Percentiles rank a stretch among this genome's conserved stretches.
These are phyloP conservation scores for Petrocephalus zakoni DNA, from an alignment of 2,113 vertebrate species.

Conservation along the genomic window DNA sequence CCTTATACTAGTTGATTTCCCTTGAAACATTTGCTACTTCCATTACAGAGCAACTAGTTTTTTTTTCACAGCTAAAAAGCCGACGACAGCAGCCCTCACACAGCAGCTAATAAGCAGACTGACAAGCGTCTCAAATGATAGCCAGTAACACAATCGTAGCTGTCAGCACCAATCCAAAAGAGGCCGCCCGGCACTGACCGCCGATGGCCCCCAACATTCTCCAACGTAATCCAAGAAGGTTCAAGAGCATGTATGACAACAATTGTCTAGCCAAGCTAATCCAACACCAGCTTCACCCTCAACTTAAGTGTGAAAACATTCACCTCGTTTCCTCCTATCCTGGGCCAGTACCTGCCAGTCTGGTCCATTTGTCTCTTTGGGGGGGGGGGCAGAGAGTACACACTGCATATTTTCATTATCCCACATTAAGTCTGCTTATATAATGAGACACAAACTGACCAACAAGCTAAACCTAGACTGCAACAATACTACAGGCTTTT, in stretches of 20 bases:
- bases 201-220: neutral
- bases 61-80: neutral
- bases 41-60: neutral
- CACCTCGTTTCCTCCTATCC: neutral
- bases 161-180: conserved; percentile 25
- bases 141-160: conserved; percentile 17
- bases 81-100: neutral
- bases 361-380: neutral
- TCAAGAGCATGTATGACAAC: conserved; percentile 6
- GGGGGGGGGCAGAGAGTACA: neutral
- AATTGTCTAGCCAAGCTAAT: neutral
- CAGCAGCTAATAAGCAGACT: neutral
- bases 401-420: neutral
- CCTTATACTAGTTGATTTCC: neutral
- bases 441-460: neutral
- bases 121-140: neutral
- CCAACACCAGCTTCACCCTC: neutral
- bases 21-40: neutral
- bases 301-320: neutral
- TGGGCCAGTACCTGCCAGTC: neutral
- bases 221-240: conserved; percentile 13
- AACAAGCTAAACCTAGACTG: neutral
- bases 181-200: neutral
- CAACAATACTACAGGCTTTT: neutral
- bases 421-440: neutral